phyloP scores from a whole-genome alignment of 2,797 vertebrate genomes.

The Emydoidea blandingii region DNA sequence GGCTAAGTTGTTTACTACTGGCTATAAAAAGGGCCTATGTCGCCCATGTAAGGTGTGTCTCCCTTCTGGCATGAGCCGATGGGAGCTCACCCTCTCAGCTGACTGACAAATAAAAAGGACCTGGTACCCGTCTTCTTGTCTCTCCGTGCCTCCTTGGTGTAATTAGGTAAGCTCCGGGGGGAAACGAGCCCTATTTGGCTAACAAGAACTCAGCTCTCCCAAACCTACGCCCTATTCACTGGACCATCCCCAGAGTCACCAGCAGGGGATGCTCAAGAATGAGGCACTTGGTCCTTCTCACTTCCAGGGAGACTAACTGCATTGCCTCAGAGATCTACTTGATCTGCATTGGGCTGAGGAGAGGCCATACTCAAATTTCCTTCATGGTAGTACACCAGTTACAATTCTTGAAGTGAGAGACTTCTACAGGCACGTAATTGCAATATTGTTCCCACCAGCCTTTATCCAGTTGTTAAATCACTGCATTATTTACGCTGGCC shows the following conservation, averaged over 20 bases:
- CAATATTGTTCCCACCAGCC: not conserved
- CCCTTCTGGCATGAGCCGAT: too few relatives aligned
- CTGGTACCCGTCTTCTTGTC: too few relatives aligned
- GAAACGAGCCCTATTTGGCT: too few relatives aligned
- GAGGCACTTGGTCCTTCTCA: accelerated
- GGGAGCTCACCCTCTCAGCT: too few relatives aligned
- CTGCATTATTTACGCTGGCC: not conserved
- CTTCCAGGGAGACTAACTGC: accelerated
- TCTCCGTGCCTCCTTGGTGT: too few relatives aligned
- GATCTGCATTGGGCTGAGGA: not conserved
- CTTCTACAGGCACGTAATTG: not conserved
- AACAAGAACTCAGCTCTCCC: not conserved
- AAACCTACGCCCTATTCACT: not conserved
- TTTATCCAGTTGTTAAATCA: accelerated
- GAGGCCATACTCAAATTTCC: not conserved
- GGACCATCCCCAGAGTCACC: accelerated
- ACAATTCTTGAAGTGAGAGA: not conserved
- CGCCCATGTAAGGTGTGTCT: too few relatives aligned
- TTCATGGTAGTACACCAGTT: not conserved
- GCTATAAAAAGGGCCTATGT: too few relatives aligned
- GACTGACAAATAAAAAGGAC: too few relatives aligned
- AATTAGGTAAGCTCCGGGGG: too few relatives aligned
- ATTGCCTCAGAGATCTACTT: not conserved
- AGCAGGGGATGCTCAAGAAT: not conserved
- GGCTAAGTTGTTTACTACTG: too few relatives aligned